phyloP scores from a whole-genome alignment of 2,113 vertebrate genomes.

The Erythrocercus mccallii region DNA sequence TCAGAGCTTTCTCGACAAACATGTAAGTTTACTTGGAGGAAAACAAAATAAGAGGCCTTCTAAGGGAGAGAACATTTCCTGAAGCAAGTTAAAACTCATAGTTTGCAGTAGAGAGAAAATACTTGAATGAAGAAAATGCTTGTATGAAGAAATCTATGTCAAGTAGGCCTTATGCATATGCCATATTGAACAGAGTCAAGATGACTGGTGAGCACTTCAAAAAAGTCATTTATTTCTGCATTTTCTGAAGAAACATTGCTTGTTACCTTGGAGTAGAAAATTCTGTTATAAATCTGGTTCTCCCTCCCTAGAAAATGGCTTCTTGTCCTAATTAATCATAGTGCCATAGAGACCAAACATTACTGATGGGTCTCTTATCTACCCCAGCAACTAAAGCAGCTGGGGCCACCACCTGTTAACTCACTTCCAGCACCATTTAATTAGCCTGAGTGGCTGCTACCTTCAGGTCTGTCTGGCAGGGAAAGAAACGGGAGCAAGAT shows the following conservation, averaged over 20 bases:
- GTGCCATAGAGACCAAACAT: no score
- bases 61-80: not conserved
- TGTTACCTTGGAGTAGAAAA: not conserved
- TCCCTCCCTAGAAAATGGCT: constrained; percentile 58
- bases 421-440: constrained; percentile 72
- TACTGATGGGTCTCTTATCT: constrained; percentile 34
- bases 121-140: not conserved
- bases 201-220: not conserved
- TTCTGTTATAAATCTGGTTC: not conserved
- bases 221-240: not conserved
- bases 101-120: not conserved
- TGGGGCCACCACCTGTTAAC: constrained; percentile 82
- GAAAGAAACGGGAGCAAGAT: constrained; percentile 38
- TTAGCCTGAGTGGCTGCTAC: constrained; percentile 62
- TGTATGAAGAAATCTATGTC: not conserved
- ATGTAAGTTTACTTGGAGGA: not conserved
- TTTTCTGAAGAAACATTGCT: not conserved
- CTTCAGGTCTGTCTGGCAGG: not conserved
- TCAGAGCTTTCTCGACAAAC: not conserved
- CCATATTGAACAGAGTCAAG: not conserved
- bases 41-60: not conserved
- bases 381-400: constrained; percentile 63
- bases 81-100: not conserved
- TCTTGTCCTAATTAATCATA: constrained; percentile 69
- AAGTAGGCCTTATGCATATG: not conserved